Percentiles rank a stretch among this genome's conserved stretches.
Conservation (phyloP, 2,797 vertebrate species). For the Liasis olivaceus region DNA sequence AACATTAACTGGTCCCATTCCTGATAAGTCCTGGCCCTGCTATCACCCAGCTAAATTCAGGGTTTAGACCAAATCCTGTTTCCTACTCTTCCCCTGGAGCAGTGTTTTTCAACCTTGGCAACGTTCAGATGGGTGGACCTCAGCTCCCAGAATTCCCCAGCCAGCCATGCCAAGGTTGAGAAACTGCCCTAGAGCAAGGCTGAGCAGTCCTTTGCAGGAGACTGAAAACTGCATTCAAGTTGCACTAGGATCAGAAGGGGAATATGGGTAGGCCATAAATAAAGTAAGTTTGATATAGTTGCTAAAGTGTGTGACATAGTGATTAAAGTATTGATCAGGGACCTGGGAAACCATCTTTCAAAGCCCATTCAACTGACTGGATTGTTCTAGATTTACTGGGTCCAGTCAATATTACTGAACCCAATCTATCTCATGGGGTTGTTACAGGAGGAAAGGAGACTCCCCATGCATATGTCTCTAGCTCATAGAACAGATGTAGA, state of each 20-base stretch:
- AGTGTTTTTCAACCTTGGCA: too few species aligned
- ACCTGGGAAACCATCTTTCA: neutral
- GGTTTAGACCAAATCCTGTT: neutral
- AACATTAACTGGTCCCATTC: neutral
- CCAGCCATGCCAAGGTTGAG: too few species aligned
- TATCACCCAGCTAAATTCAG: neutral
- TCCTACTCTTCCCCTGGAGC: too few species aligned
- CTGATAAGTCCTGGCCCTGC: neutral
- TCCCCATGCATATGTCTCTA: neutral
- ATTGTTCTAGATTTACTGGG: neutral
- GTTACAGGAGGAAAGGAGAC: neutral
- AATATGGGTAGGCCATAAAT: neutral
- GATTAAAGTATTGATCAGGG: neutral
- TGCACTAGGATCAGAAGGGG: neutral
- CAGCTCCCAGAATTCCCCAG: too few species aligned
- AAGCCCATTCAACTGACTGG: neutral
- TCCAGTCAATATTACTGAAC: neutral
- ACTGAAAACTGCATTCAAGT: neutral
- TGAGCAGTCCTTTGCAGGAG: neutral
- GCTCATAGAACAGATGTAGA: neutral
- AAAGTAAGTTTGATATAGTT: neutral
- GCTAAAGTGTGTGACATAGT: neutral
- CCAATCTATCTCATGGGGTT: neutral
- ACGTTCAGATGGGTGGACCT: too few species aligned
- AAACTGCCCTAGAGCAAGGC: neutral